Percentiles rank a stretch among this genome's conserved stretches.
These are phyloP conservation scores for Myathropa florea DNA, from an alignment of 2,888 invertebrate genomes.

Conservation along the genomic window DNA sequence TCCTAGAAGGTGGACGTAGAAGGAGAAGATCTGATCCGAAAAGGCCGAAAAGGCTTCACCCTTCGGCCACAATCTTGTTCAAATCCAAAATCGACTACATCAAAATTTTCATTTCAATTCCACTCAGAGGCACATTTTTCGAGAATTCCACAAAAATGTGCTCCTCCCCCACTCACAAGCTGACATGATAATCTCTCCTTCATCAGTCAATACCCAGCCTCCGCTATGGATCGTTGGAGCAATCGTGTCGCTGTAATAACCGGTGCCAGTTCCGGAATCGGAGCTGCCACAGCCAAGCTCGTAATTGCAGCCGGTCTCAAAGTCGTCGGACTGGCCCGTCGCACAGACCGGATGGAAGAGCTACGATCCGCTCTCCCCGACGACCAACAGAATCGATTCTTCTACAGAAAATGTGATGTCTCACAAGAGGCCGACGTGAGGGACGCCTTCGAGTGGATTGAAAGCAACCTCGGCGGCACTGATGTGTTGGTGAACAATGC, in stretches of 20 bases:
- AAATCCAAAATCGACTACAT: too few relatives aligned
- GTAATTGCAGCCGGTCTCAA: slow-evolving; percentile 81
- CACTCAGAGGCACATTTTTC: neutral
- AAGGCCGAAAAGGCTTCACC: too few relatives aligned
- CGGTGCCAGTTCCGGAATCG: slow-evolving; percentile 84
- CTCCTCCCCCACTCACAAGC: neutral
- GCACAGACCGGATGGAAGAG: slow-evolving; percentile 75
- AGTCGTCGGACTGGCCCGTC: slow-evolving; percentile 82
- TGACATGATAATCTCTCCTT: neutral
- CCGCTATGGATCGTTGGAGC: slow-evolving; percentile 81
- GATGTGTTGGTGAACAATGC: slow-evolving; percentile 83
- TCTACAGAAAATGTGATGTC: slow-evolving; percentile 77
- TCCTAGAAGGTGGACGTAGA: too few relatives aligned
- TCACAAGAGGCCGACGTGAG: slow-evolving; percentile 81
- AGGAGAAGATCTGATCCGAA: too few relatives aligned
- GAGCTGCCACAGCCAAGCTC: slow-evolving; percentile 79
- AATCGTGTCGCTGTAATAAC: slow-evolving; percentile 83
- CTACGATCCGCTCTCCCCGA: slow-evolving; percentile 32
- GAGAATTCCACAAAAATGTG: neutral
- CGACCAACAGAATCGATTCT: slow-evolving; percentile 41
- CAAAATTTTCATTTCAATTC: too few relatives aligned
- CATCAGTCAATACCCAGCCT: neutral
- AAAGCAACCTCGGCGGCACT: slow-evolving; percentile 81
- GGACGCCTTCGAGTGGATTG: slow-evolving; percentile 81
- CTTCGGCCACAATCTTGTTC: too few relatives aligned